A percentile compares a stretch with the other conserved stretches of the same genome.
phyloP scores from a whole-genome alignment of 2,888 invertebrate species.

The Apantesis nais region DNA sequence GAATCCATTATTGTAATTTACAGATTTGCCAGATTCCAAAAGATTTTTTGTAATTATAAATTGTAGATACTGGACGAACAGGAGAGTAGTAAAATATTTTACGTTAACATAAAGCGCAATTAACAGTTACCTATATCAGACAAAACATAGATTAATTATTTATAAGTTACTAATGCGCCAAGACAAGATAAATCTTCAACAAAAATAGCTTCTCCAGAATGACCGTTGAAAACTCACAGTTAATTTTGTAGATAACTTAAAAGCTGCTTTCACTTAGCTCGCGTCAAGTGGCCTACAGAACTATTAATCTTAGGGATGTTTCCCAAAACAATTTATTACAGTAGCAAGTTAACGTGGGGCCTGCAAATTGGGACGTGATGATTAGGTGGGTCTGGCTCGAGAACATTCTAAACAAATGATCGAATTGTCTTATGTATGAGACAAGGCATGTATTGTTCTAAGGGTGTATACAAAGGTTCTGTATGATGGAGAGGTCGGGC shows the following conservation, averaged over 20 bases:
- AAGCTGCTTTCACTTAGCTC: conserved; percentile 71
- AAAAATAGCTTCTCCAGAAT: conserved; percentile 42
- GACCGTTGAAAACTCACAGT: conserved; percentile 51
- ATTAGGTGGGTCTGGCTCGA: conserved; percentile 66
- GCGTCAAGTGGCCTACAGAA: conserved; percentile 64
- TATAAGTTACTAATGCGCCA: conserved; percentile 23
- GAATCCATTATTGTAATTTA: neutral
- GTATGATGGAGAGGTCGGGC: conserved; percentile 47
- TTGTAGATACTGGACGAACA: too few species aligned
- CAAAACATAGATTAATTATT: neutral
- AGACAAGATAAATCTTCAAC: conserved; percentile 38
- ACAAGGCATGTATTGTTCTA: conserved; percentile 44
- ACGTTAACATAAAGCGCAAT: neutral
- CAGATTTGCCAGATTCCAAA: neutral
- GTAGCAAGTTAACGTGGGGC: conserved; percentile 63
- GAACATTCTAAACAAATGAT: conserved; percentile 66
- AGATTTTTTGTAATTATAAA: neutral
- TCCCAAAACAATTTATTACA: conserved; percentile 80
- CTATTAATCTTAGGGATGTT: conserved; percentile 80
- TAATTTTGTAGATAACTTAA: conserved; percentile 64
- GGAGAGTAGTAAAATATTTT: neutral
- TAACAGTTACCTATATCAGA: neutral
- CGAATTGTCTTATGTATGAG: conserved; percentile 50
- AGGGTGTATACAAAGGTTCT: conserved; percentile 46
- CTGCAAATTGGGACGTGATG: conserved; percentile 69